phyloP scores from a whole-genome alignment of 2,113 vertebrate genomes.

The Apeltes quadracus region DNA sequence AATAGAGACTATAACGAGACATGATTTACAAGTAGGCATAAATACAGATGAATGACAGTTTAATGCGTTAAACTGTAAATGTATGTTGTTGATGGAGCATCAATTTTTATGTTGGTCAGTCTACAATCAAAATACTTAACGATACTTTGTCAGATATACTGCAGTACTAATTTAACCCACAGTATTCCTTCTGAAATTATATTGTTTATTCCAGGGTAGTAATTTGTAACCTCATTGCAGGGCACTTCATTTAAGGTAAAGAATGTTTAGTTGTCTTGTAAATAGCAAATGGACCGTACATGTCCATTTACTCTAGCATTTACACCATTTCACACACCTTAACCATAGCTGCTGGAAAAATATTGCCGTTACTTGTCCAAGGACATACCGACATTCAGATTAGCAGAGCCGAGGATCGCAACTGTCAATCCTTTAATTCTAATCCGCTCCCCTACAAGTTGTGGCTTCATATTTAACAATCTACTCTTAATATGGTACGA shows the following conservation, averaged over 20 bases:
- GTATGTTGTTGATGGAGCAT: not conserved
- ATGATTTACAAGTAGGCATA: not conserved
- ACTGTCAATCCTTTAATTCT: too few species aligned
- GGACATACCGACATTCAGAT: too few species aligned
- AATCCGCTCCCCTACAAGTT: too few species aligned
- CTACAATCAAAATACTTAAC: not conserved
- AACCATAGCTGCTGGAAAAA: too few species aligned
- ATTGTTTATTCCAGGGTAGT: not conserved
- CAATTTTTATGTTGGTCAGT: not conserved
- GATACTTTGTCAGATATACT: not conserved
- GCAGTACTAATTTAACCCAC: not conserved
- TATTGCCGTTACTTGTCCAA: too few species aligned
- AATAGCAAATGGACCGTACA: too few species aligned
- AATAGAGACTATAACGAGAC: not conserved
- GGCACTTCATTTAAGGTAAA: slow-evolving; percentile 1
- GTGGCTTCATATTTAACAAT: not conserved
- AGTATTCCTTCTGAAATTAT: not conserved
- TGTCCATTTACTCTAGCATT: too few species aligned
- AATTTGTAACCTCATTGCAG: not conserved
- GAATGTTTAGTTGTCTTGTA: too few species aligned
- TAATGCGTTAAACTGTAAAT: not conserved
- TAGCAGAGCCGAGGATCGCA: too few species aligned
- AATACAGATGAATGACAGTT: not conserved
- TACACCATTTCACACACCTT: too few species aligned
- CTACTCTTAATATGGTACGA: not conserved